phyloP scores from a whole-genome alignment of 2,797 vertebrate genomes.

The Manis crassicaudata region DNA sequence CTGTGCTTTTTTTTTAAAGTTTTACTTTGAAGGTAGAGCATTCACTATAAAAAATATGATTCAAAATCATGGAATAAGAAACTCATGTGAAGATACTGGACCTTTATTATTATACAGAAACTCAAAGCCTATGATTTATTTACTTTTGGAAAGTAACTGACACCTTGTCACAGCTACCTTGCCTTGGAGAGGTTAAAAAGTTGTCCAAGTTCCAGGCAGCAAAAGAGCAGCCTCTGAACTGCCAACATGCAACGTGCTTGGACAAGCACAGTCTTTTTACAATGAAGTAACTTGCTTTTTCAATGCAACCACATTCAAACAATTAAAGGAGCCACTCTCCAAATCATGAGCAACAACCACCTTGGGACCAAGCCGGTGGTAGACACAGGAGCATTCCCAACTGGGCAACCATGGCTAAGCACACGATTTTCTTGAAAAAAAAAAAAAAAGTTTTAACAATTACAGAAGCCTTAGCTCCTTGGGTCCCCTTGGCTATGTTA shows the following conservation, averaged over 20 bases:
- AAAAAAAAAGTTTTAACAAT: not conserved
- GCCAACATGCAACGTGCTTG: conserved; percentile 71
- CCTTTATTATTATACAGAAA: conserved; percentile 70
- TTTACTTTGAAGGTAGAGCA: conserved; percentile 56
- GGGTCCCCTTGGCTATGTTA: not conserved
- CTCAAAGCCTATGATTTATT: conserved; percentile 77
- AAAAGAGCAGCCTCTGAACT: conserved; percentile 76
- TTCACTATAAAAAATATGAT: conserved; percentile 27
- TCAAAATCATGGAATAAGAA: conserved; percentile 54
- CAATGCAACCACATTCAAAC: conserved; percentile 32
- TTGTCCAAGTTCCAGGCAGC: conserved; percentile 82
- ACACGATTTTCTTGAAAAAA: conserved; percentile 1
- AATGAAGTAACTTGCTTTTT: conserved; percentile 44
- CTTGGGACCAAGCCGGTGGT: not conserved
- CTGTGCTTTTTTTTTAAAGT: not conserved
- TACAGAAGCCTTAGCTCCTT: not conserved
- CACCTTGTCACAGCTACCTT: conserved; percentile 83
- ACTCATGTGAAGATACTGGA: conserved; percentile 1
- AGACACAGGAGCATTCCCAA: not conserved
- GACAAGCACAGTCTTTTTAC: conserved; percentile 42
- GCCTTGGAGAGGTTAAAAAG: conserved; percentile 82
- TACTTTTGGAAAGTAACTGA: conserved; percentile 70
- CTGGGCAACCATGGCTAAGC: not conserved
- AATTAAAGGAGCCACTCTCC: conserved; percentile 22
- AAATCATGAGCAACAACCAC: not conserved